phyloP scores from a whole-genome alignment of 2,113 vertebrate species.

The Lepus europaeus region DNA sequence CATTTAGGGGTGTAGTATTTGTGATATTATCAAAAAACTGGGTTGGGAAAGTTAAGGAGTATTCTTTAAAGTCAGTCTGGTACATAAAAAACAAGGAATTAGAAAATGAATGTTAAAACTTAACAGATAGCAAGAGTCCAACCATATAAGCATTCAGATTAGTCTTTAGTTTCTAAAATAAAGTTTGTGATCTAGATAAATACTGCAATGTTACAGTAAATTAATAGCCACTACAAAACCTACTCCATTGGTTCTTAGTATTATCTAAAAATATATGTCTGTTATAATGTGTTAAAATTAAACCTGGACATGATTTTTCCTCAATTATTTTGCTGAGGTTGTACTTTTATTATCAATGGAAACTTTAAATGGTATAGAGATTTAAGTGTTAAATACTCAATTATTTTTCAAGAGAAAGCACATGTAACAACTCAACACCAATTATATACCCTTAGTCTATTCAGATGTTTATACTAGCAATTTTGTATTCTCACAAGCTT shows the following conservation, averaged over 20 bases:
- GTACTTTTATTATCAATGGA: background rate
- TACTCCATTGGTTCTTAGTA: conserved; percentile 12
- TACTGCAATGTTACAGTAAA: background rate
- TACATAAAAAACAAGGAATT: no score
- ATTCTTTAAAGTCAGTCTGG: no score
- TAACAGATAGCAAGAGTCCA: no score
- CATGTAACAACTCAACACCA: background rate
- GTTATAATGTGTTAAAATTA: background rate
- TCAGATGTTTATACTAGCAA: background rate
- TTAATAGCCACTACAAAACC: background rate
- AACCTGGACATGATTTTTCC: background rate
- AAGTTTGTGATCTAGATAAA: no score
- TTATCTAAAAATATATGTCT: conserved; percentile 18
- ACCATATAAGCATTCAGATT: no score
- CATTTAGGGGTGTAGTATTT: no score
- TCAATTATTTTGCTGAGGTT: conserved; percentile 17
- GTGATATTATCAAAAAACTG: no score
- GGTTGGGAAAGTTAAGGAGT: no score
- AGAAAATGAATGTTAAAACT: no score
- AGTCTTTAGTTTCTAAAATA: no score
- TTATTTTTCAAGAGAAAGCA: conserved; percentile 45
- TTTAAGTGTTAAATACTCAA: conserved; percentile 11
- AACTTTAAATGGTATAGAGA: background rate
- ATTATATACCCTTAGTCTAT: background rate
- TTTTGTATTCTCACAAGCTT: background rate